phyloP scores from a whole-genome alignment of 2,888 invertebrate species.

The Eugnorisma glareosa region DNA sequence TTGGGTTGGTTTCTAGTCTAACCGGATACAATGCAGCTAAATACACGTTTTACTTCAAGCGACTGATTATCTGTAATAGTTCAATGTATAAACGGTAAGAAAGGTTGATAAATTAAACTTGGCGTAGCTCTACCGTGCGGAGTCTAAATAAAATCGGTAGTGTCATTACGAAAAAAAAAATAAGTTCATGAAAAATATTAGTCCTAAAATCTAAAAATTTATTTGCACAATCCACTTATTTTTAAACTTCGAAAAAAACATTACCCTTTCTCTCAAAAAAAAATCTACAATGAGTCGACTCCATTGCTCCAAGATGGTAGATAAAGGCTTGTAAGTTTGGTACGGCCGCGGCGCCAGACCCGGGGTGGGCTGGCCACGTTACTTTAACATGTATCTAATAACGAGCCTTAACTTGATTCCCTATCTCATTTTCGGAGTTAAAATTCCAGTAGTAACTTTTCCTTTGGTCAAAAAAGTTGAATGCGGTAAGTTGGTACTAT shows the following conservation, averaged over 20 bases:
- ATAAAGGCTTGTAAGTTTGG: slow-evolving; percentile 75
- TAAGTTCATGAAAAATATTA: not conserved
- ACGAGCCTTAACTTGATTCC: slow-evolving; percentile 60
- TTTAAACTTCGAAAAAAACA: slow-evolving; percentile 28
- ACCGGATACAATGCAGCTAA: not conserved
- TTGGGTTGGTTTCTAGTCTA: not conserved
- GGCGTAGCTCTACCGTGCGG: not conserved
- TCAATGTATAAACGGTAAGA: not conserved
- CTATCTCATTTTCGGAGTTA: slow-evolving; percentile 59
- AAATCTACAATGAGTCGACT: slow-evolving; percentile 64
- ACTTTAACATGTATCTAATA: slow-evolving; percentile 65
- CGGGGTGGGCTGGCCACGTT: slow-evolving; percentile 76
- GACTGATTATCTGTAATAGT: not conserved
- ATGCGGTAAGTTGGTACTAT: slow-evolving; percentile 33
- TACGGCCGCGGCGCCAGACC: slow-evolving; percentile 78
- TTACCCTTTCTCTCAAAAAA: slow-evolving; percentile 36
- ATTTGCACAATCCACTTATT: slow-evolving; percentile 9
- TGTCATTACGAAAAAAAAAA: not conserved
- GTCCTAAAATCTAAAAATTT: not conserved
- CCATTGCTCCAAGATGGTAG: slow-evolving; percentile 75
- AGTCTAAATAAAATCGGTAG: not conserved
- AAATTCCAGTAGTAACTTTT: slow-evolving; percentile 63
- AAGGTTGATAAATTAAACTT: not conserved
- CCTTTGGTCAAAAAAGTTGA: slow-evolving; percentile 35
- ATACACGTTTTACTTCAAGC: not conserved